Base-by-base conservation (phyloP, 2,888 invertebrate species). In the Dryomyza anilis region DNA sequence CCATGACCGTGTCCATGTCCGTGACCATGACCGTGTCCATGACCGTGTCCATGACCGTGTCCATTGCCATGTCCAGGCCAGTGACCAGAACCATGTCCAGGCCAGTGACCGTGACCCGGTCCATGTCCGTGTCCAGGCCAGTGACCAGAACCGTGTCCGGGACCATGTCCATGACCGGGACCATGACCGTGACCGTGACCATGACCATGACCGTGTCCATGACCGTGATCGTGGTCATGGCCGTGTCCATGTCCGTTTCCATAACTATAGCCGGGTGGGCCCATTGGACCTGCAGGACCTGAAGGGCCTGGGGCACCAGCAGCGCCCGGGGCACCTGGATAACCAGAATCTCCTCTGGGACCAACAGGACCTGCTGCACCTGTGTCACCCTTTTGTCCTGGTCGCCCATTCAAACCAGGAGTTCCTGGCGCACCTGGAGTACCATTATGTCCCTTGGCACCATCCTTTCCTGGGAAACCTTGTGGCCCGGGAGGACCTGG, bases 401-500 rank as follows among this genome's bases (percentile, higher is more conserved):
- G 30, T 7, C 30, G 16, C 30, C 53, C 53, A 6, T 29, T 14
- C 8, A 16, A 19, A 2, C 53, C 53, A 30, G 53, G 53, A 33
- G 10, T 12, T 8, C 30, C 30, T 29, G 53, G 53, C 10, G 10
- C 16, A 16, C 53, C 53, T 30, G 29, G 8, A 16, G 8, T 8
- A 10, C 53, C 53, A 21, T 6, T 14, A 14, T 48, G 48, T 12
- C 66, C 66, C 7, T 60, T n/a, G 7, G 14, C 16, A 10, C 63
- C 63, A 12, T 43, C 43, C 48, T 19, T 29, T 7, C 66, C 66
- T 16, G 58, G 55, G 4, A 6, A 10, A 1, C 69, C 69, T 1
- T 58, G 65, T 3, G 25, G 45, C 14, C 69, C 68, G 1, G 68
- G 60, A 1, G 65, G 29, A 7, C 67, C 67, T 6, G 63, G 57